Evolutionary conservation across 1,140 invertebrate species (phyloP).

Genomic region (Caenorhabditis briggsae): DNA sequence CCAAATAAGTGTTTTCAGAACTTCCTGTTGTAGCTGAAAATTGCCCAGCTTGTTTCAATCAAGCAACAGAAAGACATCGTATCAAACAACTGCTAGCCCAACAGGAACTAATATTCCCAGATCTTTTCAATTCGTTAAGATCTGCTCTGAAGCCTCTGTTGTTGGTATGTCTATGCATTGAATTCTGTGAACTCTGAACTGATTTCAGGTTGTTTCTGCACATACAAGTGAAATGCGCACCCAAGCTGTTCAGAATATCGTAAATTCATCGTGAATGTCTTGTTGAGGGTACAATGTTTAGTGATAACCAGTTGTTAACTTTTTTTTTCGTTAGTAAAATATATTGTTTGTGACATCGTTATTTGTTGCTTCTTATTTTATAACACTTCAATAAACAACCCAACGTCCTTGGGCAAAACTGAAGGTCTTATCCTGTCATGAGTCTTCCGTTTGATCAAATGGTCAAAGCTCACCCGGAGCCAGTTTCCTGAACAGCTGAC

Average conservation of each 20-base stretch:
- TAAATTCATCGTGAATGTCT: neutral
- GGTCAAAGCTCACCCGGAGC: neutral
- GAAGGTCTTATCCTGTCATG: neutral
- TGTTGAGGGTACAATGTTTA: slow-evolving; percentile 23
- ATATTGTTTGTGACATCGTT: neutral
- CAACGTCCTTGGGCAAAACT: neutral
- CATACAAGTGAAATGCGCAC: slow-evolving; percentile 59
- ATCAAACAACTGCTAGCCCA: slow-evolving; percentile 82
- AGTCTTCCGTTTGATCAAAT: neutral
- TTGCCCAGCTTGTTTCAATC: slow-evolving; percentile 82
- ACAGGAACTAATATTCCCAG: slow-evolving; percentile 85
- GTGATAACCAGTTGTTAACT: slow-evolving; percentile 29
- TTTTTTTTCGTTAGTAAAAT: neutral
- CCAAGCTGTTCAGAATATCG: slow-evolving; percentile 63
- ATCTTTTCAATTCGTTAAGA: slow-evolving; percentile 83
- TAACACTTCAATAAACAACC: neutral
- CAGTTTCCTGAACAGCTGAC: slow-evolving; percentile 27
- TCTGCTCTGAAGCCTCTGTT: slow-evolving; percentile 84
- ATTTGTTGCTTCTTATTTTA: neutral
- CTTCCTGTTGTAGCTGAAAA: slow-evolving; percentile 75
- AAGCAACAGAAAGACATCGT: slow-evolving; percentile 66
- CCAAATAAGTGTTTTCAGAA: slow-evolving; percentile 79
- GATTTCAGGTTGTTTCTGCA: slow-evolving; percentile 15
- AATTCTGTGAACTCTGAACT: neutral
- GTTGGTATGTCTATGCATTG: slow-evolving; percentile 79